Evolutionary conservation across 1,140 invertebrate genomes (phyloP).

Genomic region (Neodiprion virginianus): DNA sequence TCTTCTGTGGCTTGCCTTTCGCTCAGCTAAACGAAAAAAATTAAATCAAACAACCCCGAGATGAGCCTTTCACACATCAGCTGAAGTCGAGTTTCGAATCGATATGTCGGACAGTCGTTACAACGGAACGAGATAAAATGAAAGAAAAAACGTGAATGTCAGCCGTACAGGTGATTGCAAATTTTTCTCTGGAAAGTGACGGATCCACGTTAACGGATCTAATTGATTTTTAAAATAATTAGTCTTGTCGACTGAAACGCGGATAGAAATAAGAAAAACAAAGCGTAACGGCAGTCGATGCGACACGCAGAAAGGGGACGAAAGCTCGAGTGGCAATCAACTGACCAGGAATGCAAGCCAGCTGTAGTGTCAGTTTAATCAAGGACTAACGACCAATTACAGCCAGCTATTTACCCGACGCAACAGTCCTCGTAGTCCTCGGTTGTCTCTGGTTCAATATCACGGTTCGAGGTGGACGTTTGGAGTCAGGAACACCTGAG

Average conservation of each 20-base stretch:
- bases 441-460: not conserved
- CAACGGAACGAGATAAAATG: not conserved
- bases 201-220: not conserved
- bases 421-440: slow-evolving; percentile 2
- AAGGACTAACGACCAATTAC: slow-evolving; percentile 43
- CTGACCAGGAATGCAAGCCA: slow-evolving; percentile 19
- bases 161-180: too few species aligned
- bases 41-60: not conserved
- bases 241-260: too few species aligned
- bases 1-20: not conserved
- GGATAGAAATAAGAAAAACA: too few species aligned
- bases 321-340: slow-evolving; percentile 35
- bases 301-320: slow-evolving; percentile 33
- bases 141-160: not conserved
- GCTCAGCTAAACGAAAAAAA: not conserved
- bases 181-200: too few species aligned
- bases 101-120: not conserved
- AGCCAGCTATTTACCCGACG: slow-evolving; percentile 34
- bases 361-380: slow-evolving; percentile 35
- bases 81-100: not conserved
- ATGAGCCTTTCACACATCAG: not conserved
- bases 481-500: not conserved
- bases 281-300: slow-evolving; percentile 24
- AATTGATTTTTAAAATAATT: too few species aligned
- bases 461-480: slow-evolving; percentile 10